Percentiles rank a stretch among this genome's conserved stretches.
These are phyloP conservation scores for Miniopterus natalensis DNA, from an alignment of 2,113 vertebrate species.

Conservation along the genomic window DNA sequence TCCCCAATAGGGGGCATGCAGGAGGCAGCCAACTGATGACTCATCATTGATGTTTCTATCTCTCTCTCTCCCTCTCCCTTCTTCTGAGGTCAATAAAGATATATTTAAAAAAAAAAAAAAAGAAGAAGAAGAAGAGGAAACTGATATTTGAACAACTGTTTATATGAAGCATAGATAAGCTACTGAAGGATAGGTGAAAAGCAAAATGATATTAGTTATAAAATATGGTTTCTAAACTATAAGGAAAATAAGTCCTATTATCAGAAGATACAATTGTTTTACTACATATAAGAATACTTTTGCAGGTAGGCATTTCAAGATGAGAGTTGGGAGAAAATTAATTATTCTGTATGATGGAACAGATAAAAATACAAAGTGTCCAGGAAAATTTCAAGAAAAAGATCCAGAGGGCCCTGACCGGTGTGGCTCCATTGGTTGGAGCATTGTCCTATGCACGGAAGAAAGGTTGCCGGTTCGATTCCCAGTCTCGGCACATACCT, in stretches of 20 bases:
- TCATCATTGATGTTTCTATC: no score
- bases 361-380: constrained; percentile 17
- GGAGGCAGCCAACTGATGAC: no score
- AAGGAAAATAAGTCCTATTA: background rate
- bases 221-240: background rate
- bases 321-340: background rate
- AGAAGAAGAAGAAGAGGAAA: background rate
- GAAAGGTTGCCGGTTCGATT: no score
- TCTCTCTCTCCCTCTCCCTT: no score
- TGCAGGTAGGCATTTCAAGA: background rate
- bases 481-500: no score
- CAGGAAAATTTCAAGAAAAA: background rate
- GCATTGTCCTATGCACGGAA: no score
- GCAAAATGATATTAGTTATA: background rate
- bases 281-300: background rate
- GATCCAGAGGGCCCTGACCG: background rate
- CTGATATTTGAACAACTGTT: background rate
- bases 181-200: background rate
- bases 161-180: background rate
- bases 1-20: no score
- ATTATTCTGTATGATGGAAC: background rate
- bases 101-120: background rate
- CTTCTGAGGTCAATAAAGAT: no score
- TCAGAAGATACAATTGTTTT: background rate
- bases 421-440: no score